A percentile compares a stretch with the other conserved stretches of the same genome.
Conservation (phyloP, 2,888 invertebrate genomes). For the Acrocera orbiculus region DNA sequence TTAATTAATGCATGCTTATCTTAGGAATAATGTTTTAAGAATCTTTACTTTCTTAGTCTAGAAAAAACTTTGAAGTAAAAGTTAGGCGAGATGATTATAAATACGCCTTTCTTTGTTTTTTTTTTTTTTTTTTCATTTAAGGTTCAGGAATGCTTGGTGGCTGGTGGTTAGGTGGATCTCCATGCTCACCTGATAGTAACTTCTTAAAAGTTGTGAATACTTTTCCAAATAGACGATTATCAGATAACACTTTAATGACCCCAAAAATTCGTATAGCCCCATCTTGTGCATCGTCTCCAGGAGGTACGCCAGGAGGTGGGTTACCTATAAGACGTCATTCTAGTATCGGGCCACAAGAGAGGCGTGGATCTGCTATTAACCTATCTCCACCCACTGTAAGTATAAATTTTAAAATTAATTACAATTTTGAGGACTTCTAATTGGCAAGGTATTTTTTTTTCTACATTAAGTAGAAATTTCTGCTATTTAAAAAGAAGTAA, state of each 20-base stretch:
- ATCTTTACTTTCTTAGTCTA: no score
- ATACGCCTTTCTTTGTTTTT: no score
- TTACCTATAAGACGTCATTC: slow-evolving; percentile 77
- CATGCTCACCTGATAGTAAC: slow-evolving; percentile 69
- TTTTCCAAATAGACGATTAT: slow-evolving; percentile 71
- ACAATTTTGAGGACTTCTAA: no score
- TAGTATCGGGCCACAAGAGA: slow-evolving; percentile 78
- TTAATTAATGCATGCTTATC: no score
- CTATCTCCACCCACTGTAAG: slow-evolving; percentile 79
- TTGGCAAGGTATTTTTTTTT: no score
- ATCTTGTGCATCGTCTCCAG: slow-evolving; percentile 72
- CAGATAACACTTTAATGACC: slow-evolving; percentile 82
- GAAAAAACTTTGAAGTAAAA: no score
- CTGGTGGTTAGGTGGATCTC: slow-evolving; percentile 72
- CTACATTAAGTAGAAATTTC: no score
- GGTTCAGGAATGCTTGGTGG: slow-evolving; percentile 49
- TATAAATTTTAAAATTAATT: slow-evolving; percentile 16
- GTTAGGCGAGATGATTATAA: no score
- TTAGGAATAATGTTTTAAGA: no score
- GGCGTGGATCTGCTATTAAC: slow-evolving; percentile 67
- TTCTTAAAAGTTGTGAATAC: slow-evolving; percentile 68
- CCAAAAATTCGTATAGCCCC: slow-evolving; percentile 79
- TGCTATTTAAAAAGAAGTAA: no score
- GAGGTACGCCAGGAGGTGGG: slow-evolving; percentile 50
- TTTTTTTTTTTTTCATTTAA: slow-evolving; percentile 22